Percentiles rank a stretch among this genome's conserved stretches.
Evolutionary conservation across 2,797 vertebrate species (phyloP).

Genomic region (Pelodytes ibericus): DNA sequence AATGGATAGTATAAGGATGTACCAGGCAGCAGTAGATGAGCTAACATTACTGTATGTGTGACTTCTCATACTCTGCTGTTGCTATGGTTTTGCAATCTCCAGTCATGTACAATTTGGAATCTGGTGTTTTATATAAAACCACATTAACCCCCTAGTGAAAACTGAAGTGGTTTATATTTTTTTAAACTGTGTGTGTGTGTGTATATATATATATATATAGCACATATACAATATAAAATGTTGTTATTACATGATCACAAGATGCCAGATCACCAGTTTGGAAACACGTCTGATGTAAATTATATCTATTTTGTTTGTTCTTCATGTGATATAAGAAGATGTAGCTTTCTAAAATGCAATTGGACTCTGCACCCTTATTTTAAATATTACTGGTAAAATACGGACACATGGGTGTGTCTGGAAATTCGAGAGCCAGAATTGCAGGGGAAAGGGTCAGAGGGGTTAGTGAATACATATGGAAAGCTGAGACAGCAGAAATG

Average conservation of each 20-base stretch:
- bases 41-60: not conserved
- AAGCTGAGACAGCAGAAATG: constrained; percentile 39
- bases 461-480: not conserved
- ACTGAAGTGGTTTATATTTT: not conserved
- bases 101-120: not conserved
- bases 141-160: not conserved
- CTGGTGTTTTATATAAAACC: not conserved
- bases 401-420: not conserved
- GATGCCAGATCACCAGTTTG: too few relatives aligned
- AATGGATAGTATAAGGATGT: too few relatives aligned
- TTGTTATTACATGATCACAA: too few relatives aligned
- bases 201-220: too few relatives aligned
- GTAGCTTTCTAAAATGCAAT: too few relatives aligned
- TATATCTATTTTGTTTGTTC: too few relatives aligned
- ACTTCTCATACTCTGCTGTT: constrained; percentile 57
- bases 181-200: not conserved
- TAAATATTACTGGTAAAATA: too few relatives aligned
- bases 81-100: constrained; percentile 44
- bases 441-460: constrained; percentile 8
- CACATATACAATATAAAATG: too few relatives aligned
- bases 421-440: not conserved
- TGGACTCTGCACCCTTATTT: too few relatives aligned
- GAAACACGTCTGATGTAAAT: too few relatives aligned
- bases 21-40: not conserved
- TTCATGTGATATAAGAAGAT: too few relatives aligned